Conservation (phyloP, 2,797 vertebrate species). For the Chiloscyllium punctatum region DNA sequence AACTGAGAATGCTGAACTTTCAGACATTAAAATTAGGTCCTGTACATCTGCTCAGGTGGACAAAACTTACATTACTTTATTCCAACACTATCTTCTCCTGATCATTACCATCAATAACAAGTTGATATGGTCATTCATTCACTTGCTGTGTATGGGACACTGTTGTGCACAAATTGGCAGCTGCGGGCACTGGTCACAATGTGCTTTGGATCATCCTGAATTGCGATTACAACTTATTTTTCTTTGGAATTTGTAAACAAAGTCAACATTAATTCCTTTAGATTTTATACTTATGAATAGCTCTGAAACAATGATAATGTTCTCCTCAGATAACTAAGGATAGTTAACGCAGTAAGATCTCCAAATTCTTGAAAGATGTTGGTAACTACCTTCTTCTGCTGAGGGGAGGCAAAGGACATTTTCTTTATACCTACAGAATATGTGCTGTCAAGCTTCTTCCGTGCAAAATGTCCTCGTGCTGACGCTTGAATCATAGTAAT, state of each 20-base stretch:
- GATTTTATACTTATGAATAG: not conserved
- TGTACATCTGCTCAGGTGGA: not conserved
- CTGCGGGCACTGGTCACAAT: not conserved
- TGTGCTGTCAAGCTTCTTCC: constrained; percentile 49
- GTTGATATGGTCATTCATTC: not conserved
- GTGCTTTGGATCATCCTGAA: not conserved
- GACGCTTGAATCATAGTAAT: constrained; percentile 65
- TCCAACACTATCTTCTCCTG: not conserved
- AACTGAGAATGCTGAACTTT: not conserved
- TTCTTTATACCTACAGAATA: constrained; percentile 40
- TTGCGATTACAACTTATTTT: not conserved
- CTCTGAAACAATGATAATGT: constrained; percentile 24
- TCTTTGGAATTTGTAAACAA: not conserved
- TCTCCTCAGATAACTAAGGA: not conserved
- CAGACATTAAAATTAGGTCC: not conserved
- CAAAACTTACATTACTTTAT: not conserved
- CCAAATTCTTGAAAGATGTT: not conserved
- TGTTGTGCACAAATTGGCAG: not conserved
- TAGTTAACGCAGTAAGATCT: not conserved
- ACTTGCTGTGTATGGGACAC: not conserved
- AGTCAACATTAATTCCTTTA: not conserved
- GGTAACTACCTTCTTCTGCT: constrained; percentile 54
- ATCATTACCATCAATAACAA: not conserved
- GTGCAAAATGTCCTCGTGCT: constrained; percentile 66
- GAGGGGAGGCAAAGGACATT: not conserved